Percentiles rank a stretch among this genome's conserved stretches.
These are phyloP conservation scores for Kuschelorhynchus macadamiae DNA, from an alignment of 2,888 invertebrate species.

Conservation along the genomic window DNA sequence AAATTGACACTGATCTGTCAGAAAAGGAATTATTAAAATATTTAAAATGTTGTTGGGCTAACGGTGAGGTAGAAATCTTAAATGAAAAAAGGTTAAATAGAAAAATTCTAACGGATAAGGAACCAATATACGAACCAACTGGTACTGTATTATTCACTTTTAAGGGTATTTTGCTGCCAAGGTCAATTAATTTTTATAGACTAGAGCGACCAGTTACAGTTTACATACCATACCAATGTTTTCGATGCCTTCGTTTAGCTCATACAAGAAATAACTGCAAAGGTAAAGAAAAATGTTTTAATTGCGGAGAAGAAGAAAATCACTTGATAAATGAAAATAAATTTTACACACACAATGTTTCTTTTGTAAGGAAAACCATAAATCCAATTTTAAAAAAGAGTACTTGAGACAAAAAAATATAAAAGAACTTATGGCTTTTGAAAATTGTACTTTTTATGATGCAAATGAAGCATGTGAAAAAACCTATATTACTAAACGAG, in stretches of 20 bases:
- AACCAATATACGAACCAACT: neutral
- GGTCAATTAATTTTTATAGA: neutral
- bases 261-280: constrained; percentile 17
- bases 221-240: constrained; percentile 19
- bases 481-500: neutral
- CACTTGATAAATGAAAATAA: neutral
- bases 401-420: constrained; percentile 2
- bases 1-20: neutral
- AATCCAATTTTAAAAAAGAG: neutral
- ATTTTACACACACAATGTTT: neutral
- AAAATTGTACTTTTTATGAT: no score
- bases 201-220: neutral
- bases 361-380: neutral
- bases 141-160: neutral
- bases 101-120: neutral
- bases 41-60: neutral
- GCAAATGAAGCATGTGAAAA: constrained; percentile 7
- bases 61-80: neutral
- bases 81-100: constrained; percentile 1
- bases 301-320: neutral
- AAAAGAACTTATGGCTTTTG: no score
- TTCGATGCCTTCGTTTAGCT: constrained; percentile 10
- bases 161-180: neutral
- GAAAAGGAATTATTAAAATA: constrained; percentile 2
- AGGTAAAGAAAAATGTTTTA: constrained; percentile 5